Percentiles rank a stretch among this genome's conserved stretches.
phyloP scores from a whole-genome alignment of 1,140 invertebrate genomes.

The Ostrea edulis region DNA sequence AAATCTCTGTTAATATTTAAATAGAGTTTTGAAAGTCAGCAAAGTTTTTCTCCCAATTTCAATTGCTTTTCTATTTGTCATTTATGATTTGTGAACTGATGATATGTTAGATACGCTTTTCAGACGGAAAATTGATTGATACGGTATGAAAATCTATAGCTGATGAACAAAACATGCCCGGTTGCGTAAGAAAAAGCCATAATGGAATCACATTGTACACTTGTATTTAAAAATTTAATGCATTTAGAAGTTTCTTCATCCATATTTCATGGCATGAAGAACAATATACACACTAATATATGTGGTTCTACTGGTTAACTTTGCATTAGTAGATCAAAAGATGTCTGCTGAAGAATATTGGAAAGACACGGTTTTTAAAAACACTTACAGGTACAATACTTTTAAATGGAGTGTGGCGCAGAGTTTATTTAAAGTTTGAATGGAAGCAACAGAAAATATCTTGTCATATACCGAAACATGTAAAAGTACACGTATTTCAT shows the following conservation, averaged over 20 bases:
- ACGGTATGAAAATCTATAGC: background rate
- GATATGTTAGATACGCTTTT: background rate
- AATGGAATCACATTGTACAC: conserved; percentile 23
- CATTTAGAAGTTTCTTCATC: background rate
- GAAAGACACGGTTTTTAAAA: too few relatives aligned
- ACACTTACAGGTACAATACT: too few relatives aligned
- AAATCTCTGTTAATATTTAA: background rate
- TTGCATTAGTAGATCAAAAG: background rate
- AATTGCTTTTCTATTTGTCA: conserved; percentile 24
- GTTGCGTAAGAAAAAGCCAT: conserved; percentile 4
- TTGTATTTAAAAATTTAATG: background rate
- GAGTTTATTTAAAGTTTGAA: too few relatives aligned
- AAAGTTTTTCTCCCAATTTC: background rate
- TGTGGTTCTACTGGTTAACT: background rate
- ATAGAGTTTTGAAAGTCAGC: conserved; percentile 11
- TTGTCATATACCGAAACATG: too few relatives aligned
- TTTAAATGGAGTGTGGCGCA: too few relatives aligned
- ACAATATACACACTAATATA: background rate
- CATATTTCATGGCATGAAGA: background rate
- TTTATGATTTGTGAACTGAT: background rate
- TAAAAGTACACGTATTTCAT: too few relatives aligned
- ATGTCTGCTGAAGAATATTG: too few relatives aligned
- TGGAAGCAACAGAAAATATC: too few relatives aligned
- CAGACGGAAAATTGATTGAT: conserved; percentile 31
- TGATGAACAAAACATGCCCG: conserved; percentile 7